phyloP scores from a whole-genome alignment of 1,140 invertebrate species.

The Oryctes rhinoceros region DNA sequence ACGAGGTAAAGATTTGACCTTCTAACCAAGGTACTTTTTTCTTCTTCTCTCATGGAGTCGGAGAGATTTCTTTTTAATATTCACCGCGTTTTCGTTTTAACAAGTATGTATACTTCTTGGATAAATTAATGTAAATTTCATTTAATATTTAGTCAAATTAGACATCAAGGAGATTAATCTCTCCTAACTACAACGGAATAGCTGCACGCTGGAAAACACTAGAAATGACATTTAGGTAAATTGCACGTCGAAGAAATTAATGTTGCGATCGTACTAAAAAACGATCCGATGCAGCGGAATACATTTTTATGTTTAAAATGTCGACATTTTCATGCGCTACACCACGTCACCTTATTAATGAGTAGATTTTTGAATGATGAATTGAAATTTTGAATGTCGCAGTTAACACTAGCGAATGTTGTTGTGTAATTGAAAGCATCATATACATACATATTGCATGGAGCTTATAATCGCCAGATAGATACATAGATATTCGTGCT shows the following conservation, averaged over 20 bases:
- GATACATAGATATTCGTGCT: background rate
- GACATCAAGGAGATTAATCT: too few species aligned
- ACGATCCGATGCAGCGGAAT: background rate
- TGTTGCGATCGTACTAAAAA: background rate
- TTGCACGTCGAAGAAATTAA: background rate
- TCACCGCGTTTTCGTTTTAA: too few species aligned
- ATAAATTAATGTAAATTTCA: too few species aligned
- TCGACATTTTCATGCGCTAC: background rate
- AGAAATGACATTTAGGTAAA: conserved; percentile 7
- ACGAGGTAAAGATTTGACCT: too few species aligned
- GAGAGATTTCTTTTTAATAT: too few species aligned
- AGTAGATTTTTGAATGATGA: conserved; percentile 3
- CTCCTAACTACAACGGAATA: too few species aligned
- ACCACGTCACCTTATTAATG: background rate
- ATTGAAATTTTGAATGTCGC: conserved; percentile 27
- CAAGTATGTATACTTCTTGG: too few species aligned
- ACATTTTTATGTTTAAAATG: conserved; percentile 8
- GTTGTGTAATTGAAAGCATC: background rate
- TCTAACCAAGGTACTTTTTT: too few species aligned
- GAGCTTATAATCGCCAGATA: background rate
- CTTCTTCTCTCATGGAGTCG: too few species aligned
- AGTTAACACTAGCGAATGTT: background rate
- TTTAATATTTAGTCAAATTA: too few species aligned
- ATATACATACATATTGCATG: background rate
- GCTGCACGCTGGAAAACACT: too few species aligned